Evolutionary conservation across 2,113 vertebrate genomes (phyloP), one percentile per base, ranked within the genome.

Genomic region (Oryzias javanicus): DNA sequence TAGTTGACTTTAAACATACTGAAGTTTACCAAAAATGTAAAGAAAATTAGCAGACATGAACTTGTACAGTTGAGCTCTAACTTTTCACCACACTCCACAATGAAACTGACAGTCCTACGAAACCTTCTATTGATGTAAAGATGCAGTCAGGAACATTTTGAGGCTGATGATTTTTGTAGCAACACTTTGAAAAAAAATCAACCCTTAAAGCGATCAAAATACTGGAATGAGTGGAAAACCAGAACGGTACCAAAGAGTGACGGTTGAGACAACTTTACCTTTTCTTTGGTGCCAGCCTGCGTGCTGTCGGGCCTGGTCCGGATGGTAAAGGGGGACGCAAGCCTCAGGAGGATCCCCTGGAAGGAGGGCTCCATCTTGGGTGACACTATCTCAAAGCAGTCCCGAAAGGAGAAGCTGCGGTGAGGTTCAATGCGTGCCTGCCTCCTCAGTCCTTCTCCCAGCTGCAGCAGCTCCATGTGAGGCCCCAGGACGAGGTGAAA

Each of bases 311-410:
- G 92, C 79, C 91, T 94, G 61, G 95, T 96, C 18, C 94, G 91
- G 81, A 99, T 98, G 50, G 98, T 94, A 86, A 99, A 99, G 0
- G 97, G 97, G 0, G 97, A 98, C 19, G 96, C 95, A 29, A 99
- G 91, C 59, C 95, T 91, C 80, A 96, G 83, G 25, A 99, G 90
- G 66, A 99, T 95, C 61, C 93, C 91, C 83, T 94, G 94, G 49
- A 99, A 99, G 0, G 94, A 94, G 70, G 94, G 93, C 59, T 91
- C 91, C 71, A 98, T 93, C 87, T 94, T 96, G 58, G 97, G 97
- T 27, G 95, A 98, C 61, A 98, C 93, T 5, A 99, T 94, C 86
- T 98, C 95, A 4, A 99, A 99, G 90, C 93, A 95, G 85, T 98
- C 95, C 80, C 94, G 91, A 78, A 99, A 99, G 40, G 81, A 93